A percentile compares a stretch with the other conserved stretches of the same genome.
Conservation (phyloP, 1,140 invertebrate genomes). For the Camponotus pennsylvanicus region DNA sequence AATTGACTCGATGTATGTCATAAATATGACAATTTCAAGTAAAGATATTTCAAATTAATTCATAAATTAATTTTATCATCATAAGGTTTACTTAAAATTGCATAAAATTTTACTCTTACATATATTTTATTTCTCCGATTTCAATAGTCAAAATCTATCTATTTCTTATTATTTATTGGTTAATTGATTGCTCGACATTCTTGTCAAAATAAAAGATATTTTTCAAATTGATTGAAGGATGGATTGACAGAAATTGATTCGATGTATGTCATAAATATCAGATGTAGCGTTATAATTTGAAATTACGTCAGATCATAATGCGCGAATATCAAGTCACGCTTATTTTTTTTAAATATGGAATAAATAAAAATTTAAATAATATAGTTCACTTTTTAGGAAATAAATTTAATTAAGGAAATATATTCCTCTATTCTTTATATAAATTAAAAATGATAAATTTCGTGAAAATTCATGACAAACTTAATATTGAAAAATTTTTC, state of each 20-base stretch:
- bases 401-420: not conserved
- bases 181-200: not conserved
- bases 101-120: not conserved
- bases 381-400: not conserved
- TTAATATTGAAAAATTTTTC: not conserved
- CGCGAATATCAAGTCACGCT: not conserved
- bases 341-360: not conserved
- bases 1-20: not conserved
- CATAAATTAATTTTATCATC: not conserved
- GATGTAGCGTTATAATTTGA: not conserved
- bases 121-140: not conserved
- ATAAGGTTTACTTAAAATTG: not conserved
- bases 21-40: not conserved
- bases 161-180: slow-evolving; percentile 2
- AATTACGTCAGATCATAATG: not conserved
- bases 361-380: not conserved
- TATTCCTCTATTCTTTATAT: not conserved
- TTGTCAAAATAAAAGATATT: not conserved
- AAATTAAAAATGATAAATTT: too few species aligned
- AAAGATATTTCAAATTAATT: not conserved
- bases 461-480: not conserved
- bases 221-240: slow-evolving; percentile 24
- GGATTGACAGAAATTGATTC: not conserved
- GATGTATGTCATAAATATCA: slow-evolving; percentile 6
- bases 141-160: not conserved